Conservation (phyloP, 2,888 invertebrate species). For the Thera obeliscata region DNA sequence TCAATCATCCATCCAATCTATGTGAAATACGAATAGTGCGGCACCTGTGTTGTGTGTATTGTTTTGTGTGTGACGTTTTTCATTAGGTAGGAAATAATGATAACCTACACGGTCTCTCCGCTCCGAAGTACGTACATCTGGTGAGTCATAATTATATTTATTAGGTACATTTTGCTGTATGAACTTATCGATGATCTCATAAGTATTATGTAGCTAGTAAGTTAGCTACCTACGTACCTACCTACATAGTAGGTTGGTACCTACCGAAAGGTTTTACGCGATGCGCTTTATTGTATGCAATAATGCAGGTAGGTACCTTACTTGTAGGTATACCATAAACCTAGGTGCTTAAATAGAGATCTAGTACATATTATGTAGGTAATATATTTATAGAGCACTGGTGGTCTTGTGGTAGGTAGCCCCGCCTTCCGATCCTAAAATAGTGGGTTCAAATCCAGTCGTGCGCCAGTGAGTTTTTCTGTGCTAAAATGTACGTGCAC, state of each 20-base stretch:
- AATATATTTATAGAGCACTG: no score
- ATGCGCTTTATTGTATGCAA: no score
- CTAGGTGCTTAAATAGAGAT: no score
- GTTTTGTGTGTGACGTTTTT: constrained; percentile 73
- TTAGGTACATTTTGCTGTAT: constrained; percentile 70
- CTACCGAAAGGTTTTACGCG: neutral
- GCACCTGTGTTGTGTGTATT: constrained; percentile 58
- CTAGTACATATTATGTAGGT: no score
- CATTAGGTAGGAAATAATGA: constrained; percentile 63
- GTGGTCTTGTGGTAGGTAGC: no score
- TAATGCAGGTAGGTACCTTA: neutral
- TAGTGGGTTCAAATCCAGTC: no score
- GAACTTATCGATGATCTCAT: constrained; percentile 82
- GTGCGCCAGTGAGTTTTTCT: no score
- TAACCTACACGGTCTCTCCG: constrained; percentile 81
- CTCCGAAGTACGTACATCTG: constrained; percentile 66
- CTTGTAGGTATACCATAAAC: no score
- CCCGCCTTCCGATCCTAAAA: no score
- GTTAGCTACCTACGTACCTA: constrained; percentile 34
- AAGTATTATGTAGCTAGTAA: constrained; percentile 35
- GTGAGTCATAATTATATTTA: constrained; percentile 85
- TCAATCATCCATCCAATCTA: constrained; percentile 34
- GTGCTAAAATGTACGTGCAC: no score
- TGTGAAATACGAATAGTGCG: constrained; percentile 52
- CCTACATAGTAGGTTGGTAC: constrained; percentile 44